Conservation (phyloP, 2,888 invertebrate genomes). For the Peribatodes rhomboidaria region DNA sequence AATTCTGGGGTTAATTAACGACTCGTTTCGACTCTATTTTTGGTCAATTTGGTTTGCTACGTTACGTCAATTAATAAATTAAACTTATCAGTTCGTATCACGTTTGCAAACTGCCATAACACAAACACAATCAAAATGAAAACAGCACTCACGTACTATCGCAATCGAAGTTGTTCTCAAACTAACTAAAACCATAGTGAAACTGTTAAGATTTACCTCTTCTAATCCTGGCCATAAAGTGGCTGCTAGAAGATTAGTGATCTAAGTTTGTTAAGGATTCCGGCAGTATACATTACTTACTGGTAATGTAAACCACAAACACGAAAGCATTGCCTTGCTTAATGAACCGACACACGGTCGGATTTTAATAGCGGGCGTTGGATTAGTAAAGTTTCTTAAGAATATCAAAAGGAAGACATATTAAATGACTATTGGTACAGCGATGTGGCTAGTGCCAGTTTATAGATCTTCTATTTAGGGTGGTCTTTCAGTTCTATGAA, state of each 20-base stretch:
- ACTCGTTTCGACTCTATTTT: too few species aligned
- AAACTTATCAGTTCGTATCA: neutral
- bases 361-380: neutral
- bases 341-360: neutral
- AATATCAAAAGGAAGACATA: too few species aligned
- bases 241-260: conserved; percentile 60
- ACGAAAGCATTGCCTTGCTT: conserved; percentile 15
- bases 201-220: conserved; percentile 39
- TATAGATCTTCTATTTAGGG: too few species aligned
- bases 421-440: too few species aligned
- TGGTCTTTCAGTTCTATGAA: too few species aligned
- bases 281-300: conserved; percentile 12
- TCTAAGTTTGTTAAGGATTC: conserved; percentile 54
- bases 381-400: neutral
- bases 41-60: too few species aligned
- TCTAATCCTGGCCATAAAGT: conserved; percentile 61
- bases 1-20: too few species aligned
- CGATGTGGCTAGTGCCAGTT: too few species aligned
- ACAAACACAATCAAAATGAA: neutral
- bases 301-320: conserved; percentile 10
- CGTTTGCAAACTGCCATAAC: neutral
- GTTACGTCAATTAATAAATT: neutral
- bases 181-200: conserved; percentile 14
- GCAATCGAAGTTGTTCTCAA: conserved; percentile 1
- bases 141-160: neutral